phyloP scores from a whole-genome alignment of 2,113 vertebrate genomes.

The Oreochromis tanganicae region DNA sequence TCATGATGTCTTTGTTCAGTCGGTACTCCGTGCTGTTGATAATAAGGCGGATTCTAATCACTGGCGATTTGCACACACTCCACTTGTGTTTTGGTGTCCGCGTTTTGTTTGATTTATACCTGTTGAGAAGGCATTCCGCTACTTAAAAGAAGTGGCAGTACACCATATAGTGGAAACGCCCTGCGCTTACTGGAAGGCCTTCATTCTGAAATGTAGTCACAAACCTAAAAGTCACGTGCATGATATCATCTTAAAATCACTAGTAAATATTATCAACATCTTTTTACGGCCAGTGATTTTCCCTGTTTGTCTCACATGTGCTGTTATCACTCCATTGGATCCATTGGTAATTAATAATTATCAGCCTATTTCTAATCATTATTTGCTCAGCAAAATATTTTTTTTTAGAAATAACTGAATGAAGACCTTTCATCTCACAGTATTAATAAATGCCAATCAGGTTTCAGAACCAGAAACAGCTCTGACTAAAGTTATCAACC shows the following conservation, averaged over 20 bases:
- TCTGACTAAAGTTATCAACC: not conserved
- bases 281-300: not conserved
- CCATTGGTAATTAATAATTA: not conserved
- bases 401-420: not conserved
- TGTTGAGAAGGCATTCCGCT: not conserved
- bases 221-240: not conserved
- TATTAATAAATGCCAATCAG: not conserved
- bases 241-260: not conserved
- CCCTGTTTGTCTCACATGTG: not conserved
- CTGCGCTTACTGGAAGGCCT: not conserved
- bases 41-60: not conserved
- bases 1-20: constrained; percentile 41
- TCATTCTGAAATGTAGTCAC: not conserved
- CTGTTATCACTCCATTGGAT: not conserved
- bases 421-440: not conserved
- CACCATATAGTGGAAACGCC: not conserved
- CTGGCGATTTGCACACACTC: not conserved
- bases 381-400: not conserved
- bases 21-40: not conserved
- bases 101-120: not conserved
- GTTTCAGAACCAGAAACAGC: not conserved
- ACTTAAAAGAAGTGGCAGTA: not conserved
- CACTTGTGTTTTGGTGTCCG: not conserved
- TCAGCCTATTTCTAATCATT: not conserved
- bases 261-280: not conserved